Base-by-base conservation (phyloP, 1,140 invertebrate species). In the Drosophila dunni region DNA sequence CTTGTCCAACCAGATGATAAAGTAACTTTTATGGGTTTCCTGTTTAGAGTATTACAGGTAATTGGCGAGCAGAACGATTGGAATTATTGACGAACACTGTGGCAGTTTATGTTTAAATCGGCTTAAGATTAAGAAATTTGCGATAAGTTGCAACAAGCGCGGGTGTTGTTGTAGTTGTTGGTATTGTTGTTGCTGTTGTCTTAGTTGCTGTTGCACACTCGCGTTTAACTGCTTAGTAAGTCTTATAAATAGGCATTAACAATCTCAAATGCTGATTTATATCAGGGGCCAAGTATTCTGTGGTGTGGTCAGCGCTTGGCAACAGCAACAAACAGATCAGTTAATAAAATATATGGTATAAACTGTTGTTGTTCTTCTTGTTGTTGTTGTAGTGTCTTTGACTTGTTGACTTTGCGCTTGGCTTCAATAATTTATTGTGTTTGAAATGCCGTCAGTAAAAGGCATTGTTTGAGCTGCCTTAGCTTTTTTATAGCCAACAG, bases 371-470 rank as follows among this genome's bases (percentile, higher is more conserved):
- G 53, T 36, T n/a, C n/a, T n/a, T n/a, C n/a, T n/a, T 50, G 61
- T 48, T 45, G 57, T 50, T 51, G 48, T 13, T 34, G 75, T 70
- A 78, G 86, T 85, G 83, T 86, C 79, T 86, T 86, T 86, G 83
- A 79, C 82, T 86, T 73, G 79, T 86, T 88, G 83, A 86, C 82
- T 86, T 71, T 66, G 68, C 53, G 69, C 76, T 75, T 76, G 83
- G 79, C 83, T 86, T 86, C 83, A 77, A 88, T 86, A 77, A 86
- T 88, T 88, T 88, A 86, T 88, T 79, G 79, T 86, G 76, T 82
- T 88, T 79, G 79, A 79, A 79, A 82, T 69, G 76, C 63, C 72
- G 72, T 75, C 76, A 60, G 72, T 86, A 78, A 73, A 78, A 82
- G 84, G 79, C 79, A 79, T 86, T 86, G 82, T 86, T 79, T 75